Evolutionary conservation across 2,113 vertebrate species (phyloP).

Genomic region (Pedetes capensis): DNA sequence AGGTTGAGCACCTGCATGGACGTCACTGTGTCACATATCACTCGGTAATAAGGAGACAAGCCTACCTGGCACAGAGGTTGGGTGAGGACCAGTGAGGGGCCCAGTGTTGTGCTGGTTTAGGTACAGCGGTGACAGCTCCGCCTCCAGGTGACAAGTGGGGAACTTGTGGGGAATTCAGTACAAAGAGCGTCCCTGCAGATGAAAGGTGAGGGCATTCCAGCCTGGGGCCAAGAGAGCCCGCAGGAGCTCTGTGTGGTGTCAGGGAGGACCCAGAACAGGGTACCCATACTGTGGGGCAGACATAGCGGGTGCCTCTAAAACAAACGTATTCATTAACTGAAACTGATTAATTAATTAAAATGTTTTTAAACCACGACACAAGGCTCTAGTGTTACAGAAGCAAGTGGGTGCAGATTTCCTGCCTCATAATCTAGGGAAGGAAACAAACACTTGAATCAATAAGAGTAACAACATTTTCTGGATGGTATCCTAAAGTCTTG

Average conservation of each 20-base stretch:
- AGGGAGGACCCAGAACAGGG: not conserved
- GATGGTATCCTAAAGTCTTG: too few relatives aligned
- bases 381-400: not conserved
- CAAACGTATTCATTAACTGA: not conserved
- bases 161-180: not conserved
- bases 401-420: not conserved
- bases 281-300: not conserved
- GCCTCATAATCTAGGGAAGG: not conserved
- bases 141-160: not conserved
- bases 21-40: not conserved
- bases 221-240: not conserved
- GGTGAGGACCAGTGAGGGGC: accelerated
- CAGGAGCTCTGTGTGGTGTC: not conserved
- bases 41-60: not conserved
- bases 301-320: not conserved
- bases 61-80: not conserved
- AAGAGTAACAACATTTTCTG: not conserved
- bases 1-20: not conserved
- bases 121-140: too few relatives aligned
- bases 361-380: not conserved
- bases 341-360: not conserved
- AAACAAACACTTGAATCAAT: not conserved
- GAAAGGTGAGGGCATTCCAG: not conserved
- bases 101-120: not conserved
- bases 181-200: not conserved